Evolutionary conservation across 1,140 invertebrate genomes (phyloP).

Genomic region (Varroa destructor): DNA sequence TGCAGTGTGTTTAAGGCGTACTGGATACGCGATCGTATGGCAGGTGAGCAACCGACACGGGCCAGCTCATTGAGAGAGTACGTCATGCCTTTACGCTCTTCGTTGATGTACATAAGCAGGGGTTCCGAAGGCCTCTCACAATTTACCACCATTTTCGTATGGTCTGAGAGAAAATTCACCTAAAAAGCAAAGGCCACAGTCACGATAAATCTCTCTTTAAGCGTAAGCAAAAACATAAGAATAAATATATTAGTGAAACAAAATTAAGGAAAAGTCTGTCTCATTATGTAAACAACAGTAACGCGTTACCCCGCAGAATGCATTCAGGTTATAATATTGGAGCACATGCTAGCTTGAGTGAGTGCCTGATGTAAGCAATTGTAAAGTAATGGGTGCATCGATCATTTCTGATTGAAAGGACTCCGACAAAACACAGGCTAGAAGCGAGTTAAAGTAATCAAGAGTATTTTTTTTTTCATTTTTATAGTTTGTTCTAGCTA

Average conservation of each 20-base stretch:
- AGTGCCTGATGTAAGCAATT: too few species aligned
- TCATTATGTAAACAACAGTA: too few species aligned
- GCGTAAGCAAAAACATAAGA: constrained; percentile 3
- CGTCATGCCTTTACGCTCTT: constrained; percentile 47
- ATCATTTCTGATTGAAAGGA: too few species aligned
- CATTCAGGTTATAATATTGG: too few species aligned
- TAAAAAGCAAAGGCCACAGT: constrained; percentile 36
- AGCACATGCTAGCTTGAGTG: too few species aligned
- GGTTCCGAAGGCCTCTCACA: constrained; percentile 38
- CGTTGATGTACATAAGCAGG: constrained; percentile 48
- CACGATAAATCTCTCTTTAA: neutral
- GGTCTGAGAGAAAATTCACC: constrained; percentile 54
- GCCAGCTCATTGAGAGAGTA: constrained; percentile 49
- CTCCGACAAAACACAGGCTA: too few species aligned
- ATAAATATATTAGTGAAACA: neutral
- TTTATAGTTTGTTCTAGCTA: too few species aligned
- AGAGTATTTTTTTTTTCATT: too few species aligned
- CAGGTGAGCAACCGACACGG: constrained; percentile 47
- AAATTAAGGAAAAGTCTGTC: neutral
- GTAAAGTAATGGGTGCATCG: too few species aligned
- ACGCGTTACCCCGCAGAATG: too few species aligned
- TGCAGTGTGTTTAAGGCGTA: constrained; percentile 47
- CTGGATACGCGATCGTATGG: constrained; percentile 47
- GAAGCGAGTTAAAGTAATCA: too few species aligned
- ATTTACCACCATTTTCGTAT: constrained; percentile 49